These are phyloP conservation scores for Trichonephila inaurata DNA, from an alignment of 1,140 invertebrate genomes.

Conservation along the genomic window DNA sequence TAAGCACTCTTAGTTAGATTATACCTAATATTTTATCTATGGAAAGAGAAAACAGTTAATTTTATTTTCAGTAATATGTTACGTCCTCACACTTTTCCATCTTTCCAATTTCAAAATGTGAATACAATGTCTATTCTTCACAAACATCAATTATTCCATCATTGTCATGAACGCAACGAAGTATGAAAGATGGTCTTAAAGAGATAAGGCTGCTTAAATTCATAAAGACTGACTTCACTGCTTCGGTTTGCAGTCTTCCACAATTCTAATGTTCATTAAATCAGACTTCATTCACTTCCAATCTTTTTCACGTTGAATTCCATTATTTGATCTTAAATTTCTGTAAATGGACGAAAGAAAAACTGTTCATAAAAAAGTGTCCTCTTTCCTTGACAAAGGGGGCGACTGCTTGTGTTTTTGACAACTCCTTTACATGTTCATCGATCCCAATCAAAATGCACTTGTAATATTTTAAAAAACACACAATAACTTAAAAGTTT, in stretches of 20 bases:
- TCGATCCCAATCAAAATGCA: neutral
- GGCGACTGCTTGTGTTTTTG: neutral
- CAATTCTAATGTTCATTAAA: neutral
- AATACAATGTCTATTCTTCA: neutral
- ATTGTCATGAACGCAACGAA: neutral
- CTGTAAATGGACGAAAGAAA: neutral
- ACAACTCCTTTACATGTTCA: neutral
- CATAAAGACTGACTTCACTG: neutral
- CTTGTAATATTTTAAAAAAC: neutral
- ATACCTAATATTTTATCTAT: neutral
- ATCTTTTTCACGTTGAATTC: too few relatives aligned
- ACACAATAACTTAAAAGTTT: too few relatives aligned
- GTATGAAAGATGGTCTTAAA: neutral
- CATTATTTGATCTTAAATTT: neutral
- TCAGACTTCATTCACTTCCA: neutral
- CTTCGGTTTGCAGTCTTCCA: neutral
- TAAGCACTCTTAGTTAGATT: neutral
- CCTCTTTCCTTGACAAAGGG: neutral
- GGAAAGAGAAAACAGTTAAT: neutral
- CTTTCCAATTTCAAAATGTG: neutral
- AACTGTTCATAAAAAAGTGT: neutral
- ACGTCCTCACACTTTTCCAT: neutral
- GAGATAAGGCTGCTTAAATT: neutral
- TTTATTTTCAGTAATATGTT: neutral
- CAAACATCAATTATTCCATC: neutral